Conservation (phyloP, 2,113 vertebrate species). For the Onychostoma macrolepis region DNA sequence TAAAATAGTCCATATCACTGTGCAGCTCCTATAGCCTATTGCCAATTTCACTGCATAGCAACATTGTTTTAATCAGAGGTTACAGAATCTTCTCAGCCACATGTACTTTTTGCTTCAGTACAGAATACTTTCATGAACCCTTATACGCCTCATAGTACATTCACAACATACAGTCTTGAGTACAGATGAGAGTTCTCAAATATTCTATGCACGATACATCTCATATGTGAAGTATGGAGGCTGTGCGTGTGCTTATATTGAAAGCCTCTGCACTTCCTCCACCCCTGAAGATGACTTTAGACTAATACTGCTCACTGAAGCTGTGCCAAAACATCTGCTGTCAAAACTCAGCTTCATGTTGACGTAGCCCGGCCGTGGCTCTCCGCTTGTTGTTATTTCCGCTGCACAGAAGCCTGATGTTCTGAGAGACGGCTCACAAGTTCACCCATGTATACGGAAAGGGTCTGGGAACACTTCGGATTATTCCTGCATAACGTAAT, state of each 20-base stretch:
- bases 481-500: neutral
- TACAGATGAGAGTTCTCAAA: neutral
- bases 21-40: neutral
- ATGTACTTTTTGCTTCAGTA: neutral
- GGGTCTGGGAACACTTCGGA: neutral
- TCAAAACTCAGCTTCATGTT: neutral
- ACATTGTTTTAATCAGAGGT: neutral
- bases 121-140: neutral
- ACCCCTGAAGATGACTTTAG: neutral
- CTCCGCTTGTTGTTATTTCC: constrained; percentile 54
- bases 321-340: neutral
- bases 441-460: neutral
- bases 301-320: constrained; percentile 1
- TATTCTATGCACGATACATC: neutral
- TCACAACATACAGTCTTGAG: neutral
- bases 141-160: neutral
- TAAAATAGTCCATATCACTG: neutral
- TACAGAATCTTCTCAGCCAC: neutral
- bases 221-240: neutral
- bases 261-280: neutral
- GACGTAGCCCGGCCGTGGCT: neutral
- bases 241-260: neutral
- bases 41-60: neutral
- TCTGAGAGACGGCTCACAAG: constrained; percentile 17
- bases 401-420: constrained; percentile 40